Conservation (phyloP, 2,888 invertebrate species). For the Keiferia lycopersicella region DNA sequence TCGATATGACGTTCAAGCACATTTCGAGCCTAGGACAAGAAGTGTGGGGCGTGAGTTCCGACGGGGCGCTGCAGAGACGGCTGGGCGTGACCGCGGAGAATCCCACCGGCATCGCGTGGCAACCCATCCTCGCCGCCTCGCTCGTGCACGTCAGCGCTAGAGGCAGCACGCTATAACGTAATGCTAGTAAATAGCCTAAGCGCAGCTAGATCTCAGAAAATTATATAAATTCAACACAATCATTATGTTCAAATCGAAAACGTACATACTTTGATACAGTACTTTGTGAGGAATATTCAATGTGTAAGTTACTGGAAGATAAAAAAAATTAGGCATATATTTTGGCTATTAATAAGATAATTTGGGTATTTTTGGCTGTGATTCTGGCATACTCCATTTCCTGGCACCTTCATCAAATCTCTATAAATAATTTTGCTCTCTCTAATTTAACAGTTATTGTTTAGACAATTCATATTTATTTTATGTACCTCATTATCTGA, state of each 20-base stretch:
- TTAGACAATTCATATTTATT: too few species aligned
- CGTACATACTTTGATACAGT: neutral
- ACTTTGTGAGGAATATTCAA: neutral
- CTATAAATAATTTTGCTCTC: too few species aligned
- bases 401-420: too few species aligned
- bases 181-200: neutral
- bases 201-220: constrained; percentile 9
- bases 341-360: neutral
- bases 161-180: constrained; percentile 44
- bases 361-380: neutral
- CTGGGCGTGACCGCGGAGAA: constrained; percentile 87
- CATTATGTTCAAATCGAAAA: neutral
- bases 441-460: too few species aligned
- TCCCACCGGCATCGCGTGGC: constrained; percentile 91
- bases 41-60: constrained; percentile 89
- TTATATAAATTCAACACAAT: neutral
- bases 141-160: constrained; percentile 65
- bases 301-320: neutral
- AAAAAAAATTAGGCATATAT: neutral
- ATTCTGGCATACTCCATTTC: too few species aligned
- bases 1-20: constrained; percentile 83
- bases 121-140: constrained; percentile 82
- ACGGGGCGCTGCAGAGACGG: constrained; percentile 86
- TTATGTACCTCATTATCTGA: too few species aligned
- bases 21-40: constrained; percentile 86